Base-by-base conservation (phyloP, 2,797 vertebrate species). In the Caiman crocodilus region DNA sequence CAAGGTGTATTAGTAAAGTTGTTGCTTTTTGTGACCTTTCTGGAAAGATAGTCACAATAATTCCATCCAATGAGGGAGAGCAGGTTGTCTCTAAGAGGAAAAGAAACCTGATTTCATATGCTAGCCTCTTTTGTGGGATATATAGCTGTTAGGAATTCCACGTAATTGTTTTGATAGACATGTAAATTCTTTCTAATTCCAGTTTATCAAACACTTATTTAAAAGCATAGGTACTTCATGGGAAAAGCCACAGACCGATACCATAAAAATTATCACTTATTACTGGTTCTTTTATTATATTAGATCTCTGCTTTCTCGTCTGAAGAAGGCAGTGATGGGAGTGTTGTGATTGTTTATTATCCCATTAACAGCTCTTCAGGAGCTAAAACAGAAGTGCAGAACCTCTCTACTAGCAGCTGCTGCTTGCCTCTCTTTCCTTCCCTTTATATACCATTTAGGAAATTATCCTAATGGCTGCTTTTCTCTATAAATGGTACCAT, bases 281-380 rank as follows among this genome's bases (percentile, higher is more conserved):
- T 84, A 65, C 23, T 50, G 42, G 10, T 50, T 50, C 42, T 89
- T 88, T 32, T 82, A 78, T 64, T 88, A 74, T 79, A 56, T 50
- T 88, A 89, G 65, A 4, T 55, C n/a, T 58, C 18, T 64, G 25
- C 42, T 71, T 5, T 50, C 60, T 86, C 1, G 21, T 60, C 89
- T 82, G 88, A 90, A 74, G 92, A 10, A 92, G 76, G 15, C 80
- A 50, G 21, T 82, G 85, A 92, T 61, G 60, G 85, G 82, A 90
- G 91, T 89, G n/a, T 82, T n/a, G n/a, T 82, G 90, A 88, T 78
- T 61, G 25, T 28, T 95, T 86, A 84, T 95, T 95, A 93, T 85
- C 81, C 78, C 32, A 91, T 90, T 91, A 90, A 75, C 1, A 3
- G 80, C 76, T 92, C 88, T 95, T 88, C 77, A 83, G 35, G 56